Evolutionary conservation across 2,797 vertebrate species (phyloP), one percentile per base, ranked within the genome.

Genomic region (Pantherophis alleghaniensis): DNA sequence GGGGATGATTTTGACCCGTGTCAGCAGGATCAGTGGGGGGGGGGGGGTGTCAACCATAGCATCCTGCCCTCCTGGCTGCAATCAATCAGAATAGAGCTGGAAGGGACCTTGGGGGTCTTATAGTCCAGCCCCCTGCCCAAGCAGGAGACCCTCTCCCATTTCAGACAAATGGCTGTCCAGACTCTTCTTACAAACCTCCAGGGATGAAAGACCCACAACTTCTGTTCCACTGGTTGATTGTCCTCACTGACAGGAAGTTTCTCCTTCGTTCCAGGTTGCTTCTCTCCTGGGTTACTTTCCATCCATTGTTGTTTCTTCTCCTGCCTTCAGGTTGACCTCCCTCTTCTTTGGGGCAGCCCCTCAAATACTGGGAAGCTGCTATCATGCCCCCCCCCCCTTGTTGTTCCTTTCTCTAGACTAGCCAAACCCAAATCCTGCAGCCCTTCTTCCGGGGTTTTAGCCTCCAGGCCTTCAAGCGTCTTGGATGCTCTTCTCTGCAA

Each of bases 191-290:
- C 14, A 66, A 66, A 2, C 28, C 63, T 66, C 63, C 28, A n/a
- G 63, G 5, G 12, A 16, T 2, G 63, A 4, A 66, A 1, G 0
- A 0, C 63, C 28, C 63, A 32, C 63, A 32, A 66, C 5, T 13
- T n/a, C 63, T n/a, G 51, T 14, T 28, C 63, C 63, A 5, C 12
- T 6, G 28, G 4, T 66, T n/a, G 5, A 14, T n/a, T 66, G 12
- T 66, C 5, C 63, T 66, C 0, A 1, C 0, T 14, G 28, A 7
- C 0, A 32, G 63, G 5, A 32, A n/a, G 0, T 14, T 16, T 6
- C 63, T n/a, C 63, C 28, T n/a, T 1, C 2, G 0, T 69, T 69
- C 28, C 63, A 2, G 28, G 13, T 7, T 16, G 63, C 13, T 69
- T n/a, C 28, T 69, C 13, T 32, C 63, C 28, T 32, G 2, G 63